Evolutionary conservation across 2,888 invertebrate species (phyloP), one percentile per base, ranked within the genome.

Genomic region (Rutpela maculata): DNA sequence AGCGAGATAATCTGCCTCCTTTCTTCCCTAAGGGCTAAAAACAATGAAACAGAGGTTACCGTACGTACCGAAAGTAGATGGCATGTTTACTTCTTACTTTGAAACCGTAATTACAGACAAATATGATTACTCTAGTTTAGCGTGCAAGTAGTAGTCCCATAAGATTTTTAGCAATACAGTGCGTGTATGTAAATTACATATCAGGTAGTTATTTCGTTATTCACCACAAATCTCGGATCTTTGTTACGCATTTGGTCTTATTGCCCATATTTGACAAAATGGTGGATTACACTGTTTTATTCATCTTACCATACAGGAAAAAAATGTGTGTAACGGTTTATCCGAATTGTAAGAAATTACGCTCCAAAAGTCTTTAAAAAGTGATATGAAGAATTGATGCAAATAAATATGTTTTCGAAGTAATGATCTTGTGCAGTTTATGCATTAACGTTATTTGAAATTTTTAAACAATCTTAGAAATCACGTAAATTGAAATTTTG

Each of bases 11-110:
- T 60, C 59, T 60, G n/a, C 35, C 70, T 60, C 50, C 43, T 60
- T 60, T 59, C 70, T 70, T 43, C 19, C 60, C 70, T 60, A 60
- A 60, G 70, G 70, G 60, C 60, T 60, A 60, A 62, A 70, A 70
- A 70, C 70, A 70, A 70, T 70, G 60, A 59, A 70, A 60, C 19
- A 31, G 67, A 67, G 56, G 56, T 67, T 67, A 65, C 43, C 19
- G 19, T 65, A 65, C 65, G 43, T 65, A 65, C 22, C 65, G 65
- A 43, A 43, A 10, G 65, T 43, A 65, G 18, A 18, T 43, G 43
- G 65, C 43, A 43, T 65, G 38, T 63, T 65, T 43, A 22, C 38
- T 43, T 65, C 38, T 43, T 38, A 43, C 65, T 65, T 65, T 65
- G 18, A 22, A 43, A 43, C 26, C 65, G 19, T 43, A 65, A 65